Base-by-base conservation (phyloP, 2,888 invertebrate genomes). In the Drosophila planitibia region DNA sequence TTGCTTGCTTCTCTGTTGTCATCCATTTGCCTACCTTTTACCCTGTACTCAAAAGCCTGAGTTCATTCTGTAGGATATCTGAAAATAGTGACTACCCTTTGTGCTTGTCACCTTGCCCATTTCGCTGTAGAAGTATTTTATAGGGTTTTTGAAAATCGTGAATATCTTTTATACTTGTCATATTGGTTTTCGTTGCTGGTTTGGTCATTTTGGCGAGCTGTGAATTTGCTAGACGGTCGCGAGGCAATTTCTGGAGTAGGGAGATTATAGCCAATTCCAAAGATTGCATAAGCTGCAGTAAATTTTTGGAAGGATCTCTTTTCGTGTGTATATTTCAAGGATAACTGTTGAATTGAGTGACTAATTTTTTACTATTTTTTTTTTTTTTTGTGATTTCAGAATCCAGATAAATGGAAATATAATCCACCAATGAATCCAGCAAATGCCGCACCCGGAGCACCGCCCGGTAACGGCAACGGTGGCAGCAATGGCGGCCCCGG, bases 361-460 rank as follows among this genome's bases (percentile, higher is more conserved):
- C 25, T 25, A 47, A 47, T 47, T 25, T 25, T 47, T 7, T 4
- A 25, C 22, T 28, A 39, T 33, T 32, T n/a, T 19, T 32, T n/a
- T 16, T 33, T 25, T 7, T 95, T 47, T 4, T 25, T 25, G 25
- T 25, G 9, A 16, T 47, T 96, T 70, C 94, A 97, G 97, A 96
- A 95, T 94, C 96, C 96, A 93, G 97, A 97, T 94, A 97, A 97
- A 94, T 97, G 97, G 97, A 97, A 97, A 93, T 97, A 96, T 94
- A 95, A 96, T 92, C 94, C 96, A 91, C 92, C 93, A 39, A 92
- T 92, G 92, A 93, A 93, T 88, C 93, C 95, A 22, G 82, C 79
- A 32, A 93, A 92, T 76, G 90, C 91, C 16, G 91, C 93, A 83
- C 94, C 95, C 92, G 94, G 94, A 54, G 91, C 85, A 55, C 91